A percentile compares a stretch with the other conserved stretches of the same genome.
phyloP scores from a whole-genome alignment of 2,797 vertebrate genomes.

The Gymnoscopelus microlampas region DNA sequence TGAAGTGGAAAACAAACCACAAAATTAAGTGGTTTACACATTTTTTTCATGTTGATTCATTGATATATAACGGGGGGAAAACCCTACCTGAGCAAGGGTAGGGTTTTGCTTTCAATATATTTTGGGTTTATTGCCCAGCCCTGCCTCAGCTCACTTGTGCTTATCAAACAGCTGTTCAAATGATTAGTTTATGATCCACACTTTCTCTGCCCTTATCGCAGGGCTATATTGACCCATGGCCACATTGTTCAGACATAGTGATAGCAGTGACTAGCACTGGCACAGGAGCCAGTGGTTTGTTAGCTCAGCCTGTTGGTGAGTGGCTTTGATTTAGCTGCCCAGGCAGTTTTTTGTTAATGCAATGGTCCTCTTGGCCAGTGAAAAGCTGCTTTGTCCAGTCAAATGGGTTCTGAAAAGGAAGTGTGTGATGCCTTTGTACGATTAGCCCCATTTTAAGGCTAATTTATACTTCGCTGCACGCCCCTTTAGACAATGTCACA shows the following conservation, averaged over 20 bases:
- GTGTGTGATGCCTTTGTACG: conserved; percentile 32
- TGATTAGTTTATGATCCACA: neutral
- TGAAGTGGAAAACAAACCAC: no score
- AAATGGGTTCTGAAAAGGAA: conserved; percentile 26
- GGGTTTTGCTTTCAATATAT: no score
- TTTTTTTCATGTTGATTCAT: no score
- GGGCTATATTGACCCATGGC: conserved; percentile 4
- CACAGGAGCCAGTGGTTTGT: conserved; percentile 24
- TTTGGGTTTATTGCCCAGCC: neutral
- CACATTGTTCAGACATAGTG: neutral
- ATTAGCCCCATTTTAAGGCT: conserved; percentile 5
- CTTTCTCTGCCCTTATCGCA: conserved; percentile 7
- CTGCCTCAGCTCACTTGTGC: neutral
- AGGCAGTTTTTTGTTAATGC: conserved; percentile 12
- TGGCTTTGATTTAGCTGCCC: conserved; percentile 13
- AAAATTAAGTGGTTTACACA: no score
- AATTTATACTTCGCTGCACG: no score
- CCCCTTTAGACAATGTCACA: no score
- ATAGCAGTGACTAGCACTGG: conserved; percentile 4
- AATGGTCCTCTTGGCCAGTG: conserved; percentile 3
- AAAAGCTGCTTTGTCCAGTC: conserved; percentile 58
- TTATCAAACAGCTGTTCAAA: neutral
- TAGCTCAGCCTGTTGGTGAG: conserved; percentile 29
- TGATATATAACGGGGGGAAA: no score
- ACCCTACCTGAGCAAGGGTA: no score